These are phyloP conservation scores for Pinna nobilis DNA, from an alignment of 1,140 invertebrate genomes.

Conservation along the genomic window DNA sequence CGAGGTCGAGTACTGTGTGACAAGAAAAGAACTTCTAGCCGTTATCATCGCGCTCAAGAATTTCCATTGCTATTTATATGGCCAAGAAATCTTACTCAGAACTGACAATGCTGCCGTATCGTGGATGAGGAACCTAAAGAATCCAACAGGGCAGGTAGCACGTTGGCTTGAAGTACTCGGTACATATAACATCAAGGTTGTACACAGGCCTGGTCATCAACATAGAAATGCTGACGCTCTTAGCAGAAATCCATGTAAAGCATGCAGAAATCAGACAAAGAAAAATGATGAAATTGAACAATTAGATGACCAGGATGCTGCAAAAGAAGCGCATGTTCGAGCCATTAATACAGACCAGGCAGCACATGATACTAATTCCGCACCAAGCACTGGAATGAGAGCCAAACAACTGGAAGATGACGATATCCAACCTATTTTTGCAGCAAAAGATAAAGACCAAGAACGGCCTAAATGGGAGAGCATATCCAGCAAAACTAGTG, in stretches of 20 bases:
- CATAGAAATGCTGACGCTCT: constrained; percentile 63
- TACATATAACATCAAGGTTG: constrained; percentile 54
- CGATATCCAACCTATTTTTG: constrained; percentile 1
- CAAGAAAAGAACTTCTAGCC: constrained; percentile 48
- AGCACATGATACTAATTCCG: neutral
- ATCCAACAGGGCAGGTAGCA: constrained; percentile 52
- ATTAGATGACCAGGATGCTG: neutral
- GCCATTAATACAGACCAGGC: neutral
- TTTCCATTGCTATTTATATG: constrained; percentile 34
- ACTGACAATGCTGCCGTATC: constrained; percentile 60
- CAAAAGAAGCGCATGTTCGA: neutral
- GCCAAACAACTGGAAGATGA: constrained; percentile 21
- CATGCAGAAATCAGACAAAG: constrained; percentile 31
- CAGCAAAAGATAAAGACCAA: neutral
- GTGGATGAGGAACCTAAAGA: constrained; percentile 48
- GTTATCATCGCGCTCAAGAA: constrained; percentile 13
- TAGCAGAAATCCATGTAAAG: constrained; percentile 37
- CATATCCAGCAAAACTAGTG: neutral
- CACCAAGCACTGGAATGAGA: neutral
- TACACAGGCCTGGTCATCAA: constrained; percentile 48
- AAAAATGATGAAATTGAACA: neutral
- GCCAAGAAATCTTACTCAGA: constrained; percentile 38
- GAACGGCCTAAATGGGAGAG: constrained; percentile 28
- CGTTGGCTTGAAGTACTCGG: constrained; percentile 58
- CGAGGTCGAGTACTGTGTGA: constrained; percentile 48